Conservation (phyloP, 2,113 vertebrate genomes). For the Gallinago media region DNA sequence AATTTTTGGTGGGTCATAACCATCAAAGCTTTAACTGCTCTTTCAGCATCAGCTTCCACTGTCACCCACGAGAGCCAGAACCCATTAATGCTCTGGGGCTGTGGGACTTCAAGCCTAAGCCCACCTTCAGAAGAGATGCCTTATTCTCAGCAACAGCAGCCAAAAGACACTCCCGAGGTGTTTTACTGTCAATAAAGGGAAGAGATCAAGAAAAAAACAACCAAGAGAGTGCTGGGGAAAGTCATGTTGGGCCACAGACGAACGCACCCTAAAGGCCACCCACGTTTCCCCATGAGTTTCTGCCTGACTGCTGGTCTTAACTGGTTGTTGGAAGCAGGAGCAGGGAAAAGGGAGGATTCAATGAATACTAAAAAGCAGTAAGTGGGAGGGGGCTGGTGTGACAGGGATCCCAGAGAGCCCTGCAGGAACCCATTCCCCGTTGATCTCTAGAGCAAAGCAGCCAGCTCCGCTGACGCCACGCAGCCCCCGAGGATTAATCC, state of each 20-base stretch:
- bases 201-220: neutral
- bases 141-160: neutral
- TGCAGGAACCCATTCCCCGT: neutral
- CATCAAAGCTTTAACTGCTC: neutral
- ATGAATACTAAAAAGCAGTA: neutral
- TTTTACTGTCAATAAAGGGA: neutral
- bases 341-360: neutral
- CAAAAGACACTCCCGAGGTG: neutral
- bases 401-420: neutral
- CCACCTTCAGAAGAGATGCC: neutral
- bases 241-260: neutral
- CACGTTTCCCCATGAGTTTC: neutral
- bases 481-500: neutral
- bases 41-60: neutral
- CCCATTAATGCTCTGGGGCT: neutral
- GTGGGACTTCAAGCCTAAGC: neutral
- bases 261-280: neutral
- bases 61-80: neutral
- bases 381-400: neutral
- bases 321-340: neutral
- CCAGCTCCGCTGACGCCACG: rapidly evolving
- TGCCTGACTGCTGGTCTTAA: neutral
- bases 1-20: neutral
- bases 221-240: neutral
- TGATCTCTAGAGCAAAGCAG: neutral